A percentile compares a stretch with the other conserved stretches of the same genome.
Conservation (phyloP, 2,113 vertebrate species). For the Percopsis transmontana region DNA sequence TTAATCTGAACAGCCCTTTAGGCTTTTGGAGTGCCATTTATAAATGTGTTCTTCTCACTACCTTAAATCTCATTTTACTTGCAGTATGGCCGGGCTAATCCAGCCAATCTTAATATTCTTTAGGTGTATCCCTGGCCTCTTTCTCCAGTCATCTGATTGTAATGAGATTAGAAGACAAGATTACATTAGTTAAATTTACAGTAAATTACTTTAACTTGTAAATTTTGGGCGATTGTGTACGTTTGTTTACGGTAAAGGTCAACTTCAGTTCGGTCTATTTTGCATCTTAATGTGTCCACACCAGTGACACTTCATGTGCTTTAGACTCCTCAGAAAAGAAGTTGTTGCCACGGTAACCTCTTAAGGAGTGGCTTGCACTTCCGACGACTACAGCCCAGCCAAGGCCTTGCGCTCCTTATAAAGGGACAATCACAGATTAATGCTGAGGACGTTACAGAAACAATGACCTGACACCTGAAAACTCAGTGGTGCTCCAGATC, state of each 20-base stretch:
- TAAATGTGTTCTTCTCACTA: not conserved
- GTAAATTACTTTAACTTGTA: not conserved
- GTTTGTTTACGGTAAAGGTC: not conserved
- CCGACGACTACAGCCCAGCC: constrained; percentile 31
- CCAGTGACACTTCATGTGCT: constrained; percentile 24
- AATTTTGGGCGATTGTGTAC: not conserved
- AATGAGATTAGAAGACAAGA: constrained; percentile 68
- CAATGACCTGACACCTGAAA: too few relatives aligned
- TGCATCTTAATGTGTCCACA: constrained; percentile 21
- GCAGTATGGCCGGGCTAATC: not conserved
- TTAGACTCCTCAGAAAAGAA: constrained; percentile 23
- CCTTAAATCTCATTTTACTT: not conserved
- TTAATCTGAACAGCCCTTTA: too few relatives aligned
- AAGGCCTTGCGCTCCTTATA: not conserved
- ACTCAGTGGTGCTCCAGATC: too few relatives aligned
- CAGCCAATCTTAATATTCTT: constrained; percentile 29
- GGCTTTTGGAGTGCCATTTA: not conserved
- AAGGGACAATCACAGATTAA: too few relatives aligned
- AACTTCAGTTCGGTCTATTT: constrained; percentile 19
- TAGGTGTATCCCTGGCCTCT: too few relatives aligned
- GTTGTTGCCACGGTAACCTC: constrained; percentile 48
- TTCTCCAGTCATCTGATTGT: constrained; percentile 34
- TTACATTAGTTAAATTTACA: too few relatives aligned
- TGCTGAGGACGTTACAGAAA: too few relatives aligned
- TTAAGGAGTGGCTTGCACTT: constrained; percentile 46